Conservation (phyloP, 2,113 vertebrate species). For the Microtus oregoni region DNA sequence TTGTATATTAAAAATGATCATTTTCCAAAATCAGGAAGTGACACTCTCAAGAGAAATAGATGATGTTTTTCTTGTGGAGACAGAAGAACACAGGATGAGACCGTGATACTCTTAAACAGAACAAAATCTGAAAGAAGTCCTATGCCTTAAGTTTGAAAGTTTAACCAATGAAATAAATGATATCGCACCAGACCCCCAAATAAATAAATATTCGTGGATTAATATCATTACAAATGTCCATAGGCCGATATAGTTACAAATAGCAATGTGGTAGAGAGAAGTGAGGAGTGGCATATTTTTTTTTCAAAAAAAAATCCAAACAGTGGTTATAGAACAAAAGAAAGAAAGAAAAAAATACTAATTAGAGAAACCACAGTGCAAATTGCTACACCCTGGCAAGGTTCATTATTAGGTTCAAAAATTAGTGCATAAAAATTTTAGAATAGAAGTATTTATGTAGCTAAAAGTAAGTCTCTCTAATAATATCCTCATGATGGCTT, state of each 20-base stretch:
- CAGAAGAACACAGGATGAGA: background rate
- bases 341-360: background rate
- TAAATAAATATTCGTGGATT: background rate
- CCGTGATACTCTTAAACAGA: background rate
- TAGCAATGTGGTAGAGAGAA: background rate
- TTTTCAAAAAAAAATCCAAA: background rate
- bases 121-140: background rate
- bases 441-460: background rate
- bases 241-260: background rate
- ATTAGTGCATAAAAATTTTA: too few relatives aligned
- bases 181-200: background rate
- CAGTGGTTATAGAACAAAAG: background rate
- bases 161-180: background rate
- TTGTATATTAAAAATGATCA: background rate
- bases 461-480: background rate
- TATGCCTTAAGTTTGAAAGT: background rate
- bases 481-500: background rate
- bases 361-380: background rate
- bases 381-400: background rate
- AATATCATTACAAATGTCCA: background rate
- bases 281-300: background rate
- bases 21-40: background rate
- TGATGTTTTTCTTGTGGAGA: background rate
- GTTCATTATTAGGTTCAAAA: background rate
- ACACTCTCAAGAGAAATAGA: background rate